Evolutionary conservation across 2,113 vertebrate genomes (phyloP), one percentile per base, ranked within the genome.

Genomic region (Diphyllodes magnificus): DNA sequence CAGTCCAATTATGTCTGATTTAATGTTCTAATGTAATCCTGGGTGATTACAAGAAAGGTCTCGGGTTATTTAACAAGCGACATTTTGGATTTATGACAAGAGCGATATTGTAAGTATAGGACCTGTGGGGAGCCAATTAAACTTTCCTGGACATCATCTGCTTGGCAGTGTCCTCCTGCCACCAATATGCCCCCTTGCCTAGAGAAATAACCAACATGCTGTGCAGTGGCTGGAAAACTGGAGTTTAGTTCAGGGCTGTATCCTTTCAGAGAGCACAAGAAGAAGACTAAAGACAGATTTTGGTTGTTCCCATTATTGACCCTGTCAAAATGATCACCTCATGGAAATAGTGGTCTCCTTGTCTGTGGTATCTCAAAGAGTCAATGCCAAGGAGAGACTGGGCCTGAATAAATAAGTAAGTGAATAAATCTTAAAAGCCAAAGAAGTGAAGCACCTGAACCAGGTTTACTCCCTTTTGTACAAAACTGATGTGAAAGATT

Each of bases 1-100:
- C 90, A 89, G 69, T 86, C 92, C 90, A 96, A 95, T 97, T 97
- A 96, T 76, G 72, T 79, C 76, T 95, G 92, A 95, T 95, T 95
- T 95, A 96, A 91, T 94, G 93, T 91, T 93, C 83, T 95, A 95
- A 88, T 92, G 86, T 93, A 95, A 94, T 96, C 94, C 79, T 80
- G 56, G 60, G 54, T 96, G 93, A 96, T 97, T 97, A 93, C 78
- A 92, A 72, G 50, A 95, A 88, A 93, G 93, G 95, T 96, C 95
- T 95, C 0, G 0, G 70, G 90, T 96, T 95, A 94, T 96, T 96
- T 94, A 93, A 94, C 73, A 88, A 94, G 57, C 68, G 72, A 90
- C 4, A 1, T 85, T 94, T 97, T 85, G 56, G 76, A 97, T 96
- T 96, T 97, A 91, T 94, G 88, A 72, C 82, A 64, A 91, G 89